These are phyloP conservation scores for Orbicella faveolata DNA, from an alignment of 64 coral and sea anemone genomes.

Conservation along the genomic window DNA sequence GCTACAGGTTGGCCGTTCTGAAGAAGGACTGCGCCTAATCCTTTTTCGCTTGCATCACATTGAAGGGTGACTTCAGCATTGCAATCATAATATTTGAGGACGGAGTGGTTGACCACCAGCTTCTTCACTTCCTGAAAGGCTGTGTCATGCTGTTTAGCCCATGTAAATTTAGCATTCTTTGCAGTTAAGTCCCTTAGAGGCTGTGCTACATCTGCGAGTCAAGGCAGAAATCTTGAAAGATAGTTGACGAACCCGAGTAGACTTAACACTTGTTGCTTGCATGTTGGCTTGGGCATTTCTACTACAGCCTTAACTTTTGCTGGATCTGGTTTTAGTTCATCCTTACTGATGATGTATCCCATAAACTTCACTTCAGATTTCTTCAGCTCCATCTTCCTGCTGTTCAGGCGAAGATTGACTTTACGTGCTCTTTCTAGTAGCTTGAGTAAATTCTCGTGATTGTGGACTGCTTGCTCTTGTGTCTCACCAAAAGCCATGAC, in stretches of 20 bases:
- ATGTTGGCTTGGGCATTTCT: conserved; percentile 22
- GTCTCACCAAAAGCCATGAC: conserved; percentile 35
- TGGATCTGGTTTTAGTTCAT: conserved; percentile 54
- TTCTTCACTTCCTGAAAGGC: conserved; percentile 8
- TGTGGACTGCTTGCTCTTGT: conserved; percentile 12
- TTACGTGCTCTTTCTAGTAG: conserved; percentile 36
- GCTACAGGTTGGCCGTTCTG: conserved; percentile 52
- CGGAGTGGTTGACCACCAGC: conserved; percentile 7
- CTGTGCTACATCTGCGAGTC: not conserved
- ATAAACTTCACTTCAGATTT: conserved; percentile 46
- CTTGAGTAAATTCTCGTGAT: conserved; percentile 26
- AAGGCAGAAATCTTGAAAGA: conserved; percentile 17
- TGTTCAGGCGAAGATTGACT: conserved; percentile 41
- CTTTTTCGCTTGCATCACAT: conserved; percentile 57
- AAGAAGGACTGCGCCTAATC: conserved; percentile 3
- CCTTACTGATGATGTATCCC: conserved; percentile 39
- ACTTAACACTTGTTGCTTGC: conserved; percentile 29
- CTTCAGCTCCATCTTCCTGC: conserved; percentile 34
- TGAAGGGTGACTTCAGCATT: conserved; percentile 16
- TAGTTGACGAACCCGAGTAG: conserved; percentile 35
- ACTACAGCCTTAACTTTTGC: conserved; percentile 24
- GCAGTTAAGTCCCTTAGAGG: conserved; percentile 7
- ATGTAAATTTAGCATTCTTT: conserved; percentile 24
- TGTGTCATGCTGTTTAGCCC: conserved; percentile 25
- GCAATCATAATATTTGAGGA: too few relatives aligned